Conservation (phyloP, 2,113 vertebrate genomes). For the Atherinomorus stipes region DNA sequence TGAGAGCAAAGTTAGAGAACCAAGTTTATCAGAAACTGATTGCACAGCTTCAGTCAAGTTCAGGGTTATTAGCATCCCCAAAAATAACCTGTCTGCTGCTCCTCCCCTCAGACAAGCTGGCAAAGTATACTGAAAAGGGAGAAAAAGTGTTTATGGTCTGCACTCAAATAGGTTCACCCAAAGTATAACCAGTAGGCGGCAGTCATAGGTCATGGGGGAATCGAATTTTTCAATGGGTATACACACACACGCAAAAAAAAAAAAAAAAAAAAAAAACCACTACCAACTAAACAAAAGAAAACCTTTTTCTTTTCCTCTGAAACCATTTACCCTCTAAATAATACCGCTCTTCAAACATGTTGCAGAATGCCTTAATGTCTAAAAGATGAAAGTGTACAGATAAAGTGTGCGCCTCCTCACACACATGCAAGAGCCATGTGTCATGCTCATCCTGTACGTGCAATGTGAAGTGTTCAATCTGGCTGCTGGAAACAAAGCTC, state of each 20-base stretch:
- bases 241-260: neutral
- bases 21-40: conserved; percentile 68
- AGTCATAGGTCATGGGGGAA: neutral
- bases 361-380: neutral
- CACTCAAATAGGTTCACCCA: neutral
- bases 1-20: conserved; percentile 44
- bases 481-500: conserved; percentile 41
- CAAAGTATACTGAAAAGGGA: conserved; percentile 7
- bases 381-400: neutral
- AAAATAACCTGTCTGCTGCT: conserved; percentile 56
- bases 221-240: neutral
- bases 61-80: conserved; percentile 44
- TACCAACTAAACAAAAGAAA: no score
- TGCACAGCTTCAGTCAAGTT: conserved; percentile 50
- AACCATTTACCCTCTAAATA: no score
- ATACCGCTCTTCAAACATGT: neutral
- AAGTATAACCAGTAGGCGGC: conserved; percentile 44
- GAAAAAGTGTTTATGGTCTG: neutral
- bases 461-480: conserved; percentile 18
- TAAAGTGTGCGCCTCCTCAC: neutral
- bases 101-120: neutral
- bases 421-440: neutral
- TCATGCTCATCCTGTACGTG: neutral
- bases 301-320: no score
- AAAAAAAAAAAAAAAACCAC: neutral